Evolutionary conservation across 2,113 vertebrate species (phyloP).

Genomic region (Gasterosteus aculeatus): DNA sequence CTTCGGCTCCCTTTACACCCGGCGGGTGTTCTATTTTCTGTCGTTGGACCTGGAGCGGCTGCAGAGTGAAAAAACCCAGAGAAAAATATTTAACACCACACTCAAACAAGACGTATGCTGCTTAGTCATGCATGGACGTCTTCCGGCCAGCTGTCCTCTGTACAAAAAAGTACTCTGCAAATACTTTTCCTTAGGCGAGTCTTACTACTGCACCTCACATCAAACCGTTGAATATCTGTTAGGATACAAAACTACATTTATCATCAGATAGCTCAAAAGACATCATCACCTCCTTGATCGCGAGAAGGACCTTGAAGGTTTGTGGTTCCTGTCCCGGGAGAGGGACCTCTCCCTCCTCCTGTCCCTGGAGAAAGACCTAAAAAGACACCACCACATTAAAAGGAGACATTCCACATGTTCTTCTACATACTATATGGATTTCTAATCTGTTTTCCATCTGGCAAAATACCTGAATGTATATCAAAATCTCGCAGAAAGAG

Average conservation of each 20-base stretch:
- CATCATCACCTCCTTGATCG: constrained; percentile 93
- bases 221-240: not conserved
- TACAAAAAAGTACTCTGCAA: too few species aligned
- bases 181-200: too few species aligned
- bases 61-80: not conserved
- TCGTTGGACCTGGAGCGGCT: constrained; percentile 98
- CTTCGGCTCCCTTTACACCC: constrained; percentile 47
- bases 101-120: not conserved
- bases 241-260: not conserved
- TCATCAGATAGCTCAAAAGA: not conserved
- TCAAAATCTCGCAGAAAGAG: not conserved
- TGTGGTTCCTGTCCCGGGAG: constrained; percentile 97
- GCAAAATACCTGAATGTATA: not conserved
- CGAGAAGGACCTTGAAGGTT: constrained; percentile 97
- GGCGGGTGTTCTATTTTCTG: constrained; percentile 84
- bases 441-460: not conserved
- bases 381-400: not conserved
- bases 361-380: constrained; percentile 97
- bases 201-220: not conserved
- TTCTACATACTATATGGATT: not conserved
- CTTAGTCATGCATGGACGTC: not conserved
- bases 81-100: not conserved
- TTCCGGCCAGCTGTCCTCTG: too few species aligned
- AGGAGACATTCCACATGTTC: not conserved
- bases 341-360: constrained; percentile 96